phyloP scores from a whole-genome alignment of 2,113 vertebrate genomes.

The Noctilio leporinus region DNA sequence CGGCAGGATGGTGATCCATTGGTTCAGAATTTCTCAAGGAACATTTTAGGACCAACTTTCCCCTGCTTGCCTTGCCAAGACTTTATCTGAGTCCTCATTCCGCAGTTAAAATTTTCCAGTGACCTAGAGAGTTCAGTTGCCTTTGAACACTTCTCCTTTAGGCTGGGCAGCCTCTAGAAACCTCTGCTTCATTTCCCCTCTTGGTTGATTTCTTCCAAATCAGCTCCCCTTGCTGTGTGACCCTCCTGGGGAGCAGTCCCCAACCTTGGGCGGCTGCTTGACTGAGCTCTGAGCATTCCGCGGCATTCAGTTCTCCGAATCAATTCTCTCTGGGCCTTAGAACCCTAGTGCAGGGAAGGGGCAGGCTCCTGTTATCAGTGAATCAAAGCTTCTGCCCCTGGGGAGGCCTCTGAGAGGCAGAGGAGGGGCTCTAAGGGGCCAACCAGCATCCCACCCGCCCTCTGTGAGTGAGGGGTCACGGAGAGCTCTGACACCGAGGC shows the following conservation, averaged over 20 bases:
- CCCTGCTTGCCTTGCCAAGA: background rate
- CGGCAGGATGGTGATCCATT: background rate
- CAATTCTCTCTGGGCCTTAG: background rate
- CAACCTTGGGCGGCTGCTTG: background rate
- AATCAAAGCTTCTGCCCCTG: background rate
- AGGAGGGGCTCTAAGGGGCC: background rate
- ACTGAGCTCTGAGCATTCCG: background rate
- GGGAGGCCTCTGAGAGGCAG: background rate
- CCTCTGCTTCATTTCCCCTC: background rate
- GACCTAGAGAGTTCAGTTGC: background rate
- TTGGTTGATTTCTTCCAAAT: background rate
- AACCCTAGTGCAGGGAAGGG: background rate
- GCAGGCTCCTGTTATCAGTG: background rate
- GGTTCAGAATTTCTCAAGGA: background rate
- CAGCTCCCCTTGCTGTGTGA: background rate
- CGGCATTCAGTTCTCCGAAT: background rate
- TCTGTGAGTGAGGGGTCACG: background rate
- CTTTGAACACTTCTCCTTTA: background rate
- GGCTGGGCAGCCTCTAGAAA: background rate
- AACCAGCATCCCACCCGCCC: background rate
- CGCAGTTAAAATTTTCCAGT: background rate
- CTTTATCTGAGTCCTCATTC: background rate
- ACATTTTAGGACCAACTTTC: background rate
- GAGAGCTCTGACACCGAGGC: background rate
- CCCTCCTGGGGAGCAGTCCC: background rate